Base-by-base conservation (phyloP, 92 coral and sea anemone species). In the Porites cylindrica region DNA sequence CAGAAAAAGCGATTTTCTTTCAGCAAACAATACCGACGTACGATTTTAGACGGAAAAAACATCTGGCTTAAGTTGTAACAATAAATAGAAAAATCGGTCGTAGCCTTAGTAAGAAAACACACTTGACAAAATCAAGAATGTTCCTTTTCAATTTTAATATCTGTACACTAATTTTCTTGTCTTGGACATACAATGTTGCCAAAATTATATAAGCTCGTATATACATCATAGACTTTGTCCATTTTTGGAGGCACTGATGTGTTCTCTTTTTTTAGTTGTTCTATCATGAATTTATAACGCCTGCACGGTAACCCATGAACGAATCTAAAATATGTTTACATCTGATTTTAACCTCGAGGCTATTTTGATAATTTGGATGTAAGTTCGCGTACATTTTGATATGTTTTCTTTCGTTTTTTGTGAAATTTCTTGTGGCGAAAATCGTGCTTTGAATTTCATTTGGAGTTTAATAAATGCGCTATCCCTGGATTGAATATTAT, bases 11-110 rank as follows among this genome's bases (percentile, higher is more conserved):
- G 74, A 68, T 74, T 75, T 83, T 73, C 87, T 73, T 83, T 83
- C 81, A 74, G 64, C 75, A 74, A 83, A 83, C 81, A 83, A 82
- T 73, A 62, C n/a, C 21, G 18, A 52, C 51, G 74, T 62, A 64
- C 38, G 81, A 73, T 73, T 62, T 64, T 74, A 43, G 77, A 79
- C 92, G 77, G 68, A 79, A 78, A 84, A 83, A 87, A 83, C 95
- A 92, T 92, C 95, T 92, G 95, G 88, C 88, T 67, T 18, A 56
- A 50, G 76, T 69, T 85, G 84, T 54, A 92, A 92, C 95, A 92
- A 92, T 91, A 68, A 80, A 75, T 19, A 4, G 23, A 21, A 29
- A 73, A 83, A 51, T 73, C 80, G 51, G 24, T 20, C 81, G 9
- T 51, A 80, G 29, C 64, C 50, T 47, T 62, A 56, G 62, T 73